These are phyloP conservation scores for Melanerpes aurifrons DNA, from an alignment of 2,113 vertebrate genomes.

Conservation along the genomic window DNA sequence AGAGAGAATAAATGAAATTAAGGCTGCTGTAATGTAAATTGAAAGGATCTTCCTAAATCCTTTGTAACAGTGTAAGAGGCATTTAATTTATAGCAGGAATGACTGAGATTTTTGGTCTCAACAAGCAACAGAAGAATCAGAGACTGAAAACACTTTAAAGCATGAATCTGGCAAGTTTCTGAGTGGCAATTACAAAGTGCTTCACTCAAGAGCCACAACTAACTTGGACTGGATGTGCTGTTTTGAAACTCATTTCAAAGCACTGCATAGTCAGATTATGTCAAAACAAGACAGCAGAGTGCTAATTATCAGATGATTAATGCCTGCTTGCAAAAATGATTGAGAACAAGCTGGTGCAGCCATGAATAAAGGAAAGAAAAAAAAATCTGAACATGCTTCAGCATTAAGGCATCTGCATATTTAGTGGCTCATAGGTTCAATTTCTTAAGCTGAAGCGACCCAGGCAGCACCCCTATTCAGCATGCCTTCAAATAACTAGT, in stretches of 20 bases:
- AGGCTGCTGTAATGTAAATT: neutral
- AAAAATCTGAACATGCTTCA: neutral
- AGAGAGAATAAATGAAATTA: neutral
- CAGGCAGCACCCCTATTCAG: neutral
- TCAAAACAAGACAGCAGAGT: slow-evolving; percentile 40
- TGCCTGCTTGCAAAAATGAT: neutral
- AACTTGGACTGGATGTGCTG: neutral
- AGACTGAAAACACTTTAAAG: neutral
- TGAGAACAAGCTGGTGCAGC: neutral
- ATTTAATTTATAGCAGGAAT: neutral
- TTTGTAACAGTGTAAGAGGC: neutral
- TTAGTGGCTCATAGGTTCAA: neutral
- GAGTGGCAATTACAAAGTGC: neutral
- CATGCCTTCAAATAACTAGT: neutral
- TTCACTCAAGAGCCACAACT: neutral
- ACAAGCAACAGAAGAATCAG: neutral
- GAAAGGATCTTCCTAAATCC: neutral
- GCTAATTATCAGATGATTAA: slow-evolving; percentile 5
- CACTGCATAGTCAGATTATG: neutral
- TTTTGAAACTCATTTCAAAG: slow-evolving; percentile 20
- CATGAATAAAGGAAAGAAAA: neutral
- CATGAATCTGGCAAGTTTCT: neutral
- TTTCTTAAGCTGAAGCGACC: neutral
- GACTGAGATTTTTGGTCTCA: neutral
- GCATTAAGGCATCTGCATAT: neutral